Evolutionary conservation across 2,797 vertebrate genomes (phyloP).

Genomic region (Halcyon smyrnensis): DNA sequence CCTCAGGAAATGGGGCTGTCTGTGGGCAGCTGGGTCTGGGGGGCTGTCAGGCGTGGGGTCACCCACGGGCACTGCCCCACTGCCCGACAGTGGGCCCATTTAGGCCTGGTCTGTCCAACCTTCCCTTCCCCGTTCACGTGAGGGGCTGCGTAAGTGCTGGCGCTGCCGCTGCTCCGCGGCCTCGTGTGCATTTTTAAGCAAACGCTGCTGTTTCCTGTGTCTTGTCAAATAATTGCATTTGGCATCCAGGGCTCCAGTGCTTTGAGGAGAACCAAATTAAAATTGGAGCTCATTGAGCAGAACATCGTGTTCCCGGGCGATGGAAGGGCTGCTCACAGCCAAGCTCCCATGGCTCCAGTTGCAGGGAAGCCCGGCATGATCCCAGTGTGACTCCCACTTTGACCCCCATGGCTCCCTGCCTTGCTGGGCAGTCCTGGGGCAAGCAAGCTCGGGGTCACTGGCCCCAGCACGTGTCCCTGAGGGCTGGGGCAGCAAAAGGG

Average conservation of each 20-base stretch:
- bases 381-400: not conserved
- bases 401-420: not conserved
- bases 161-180: fast-evolving
- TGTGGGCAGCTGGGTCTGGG: fast-evolving
- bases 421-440: not conserved
- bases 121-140: not conserved
- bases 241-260: not conserved
- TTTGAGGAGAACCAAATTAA: conserved; percentile 44
- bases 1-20: fast-evolving
- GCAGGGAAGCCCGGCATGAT: not conserved
- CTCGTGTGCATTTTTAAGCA: not conserved
- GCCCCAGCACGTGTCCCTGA: fast-evolving
- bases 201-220: conserved; percentile 46
- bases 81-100: fast-evolving
- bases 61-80: not conserved
- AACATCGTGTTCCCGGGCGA: conserved; percentile 11
- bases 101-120: not conserved
- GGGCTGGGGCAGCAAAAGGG: not conserved
- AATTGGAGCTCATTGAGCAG: conserved; percentile 48
- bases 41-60: not conserved
- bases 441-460: fast-evolving
- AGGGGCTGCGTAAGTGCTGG: not conserved
- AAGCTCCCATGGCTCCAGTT: not conserved
- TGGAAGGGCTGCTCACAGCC: not conserved
- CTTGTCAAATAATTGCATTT: conserved; percentile 64